Percentiles rank a stretch among this genome's conserved stretches.
phyloP scores from a whole-genome alignment of 2,888 invertebrate genomes.

The Agonopterix arenella region DNA sequence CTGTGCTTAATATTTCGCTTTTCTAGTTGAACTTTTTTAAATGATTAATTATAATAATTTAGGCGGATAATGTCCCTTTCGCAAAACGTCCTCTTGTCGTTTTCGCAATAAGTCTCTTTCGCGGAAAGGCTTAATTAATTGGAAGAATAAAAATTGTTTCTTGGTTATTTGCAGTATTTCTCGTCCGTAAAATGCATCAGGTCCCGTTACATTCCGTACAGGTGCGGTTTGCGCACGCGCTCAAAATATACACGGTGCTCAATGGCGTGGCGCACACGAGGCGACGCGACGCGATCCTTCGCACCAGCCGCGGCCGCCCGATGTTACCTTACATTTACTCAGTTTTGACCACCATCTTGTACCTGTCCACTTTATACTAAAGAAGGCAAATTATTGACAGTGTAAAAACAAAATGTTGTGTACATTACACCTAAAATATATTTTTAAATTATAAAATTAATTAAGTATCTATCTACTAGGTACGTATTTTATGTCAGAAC shows the following conservation, averaged over 20 bases:
- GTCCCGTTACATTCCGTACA: conserved; percentile 41
- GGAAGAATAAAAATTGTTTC: conserved; percentile 2
- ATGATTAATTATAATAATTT: no score
- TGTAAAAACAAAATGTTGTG: neutral
- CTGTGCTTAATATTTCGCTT: no score
- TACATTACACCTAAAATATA: neutral
- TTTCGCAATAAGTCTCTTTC: no score
- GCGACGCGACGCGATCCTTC: neutral
- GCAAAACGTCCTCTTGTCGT: no score
- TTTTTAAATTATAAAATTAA: no score
- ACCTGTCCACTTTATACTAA: neutral
- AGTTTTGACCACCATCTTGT: neutral
- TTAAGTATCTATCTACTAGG: no score
- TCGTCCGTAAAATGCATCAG: conserved; percentile 17
- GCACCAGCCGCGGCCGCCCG: no score
- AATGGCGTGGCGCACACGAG: neutral
- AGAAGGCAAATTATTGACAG: neutral
- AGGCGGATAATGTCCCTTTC: no score
- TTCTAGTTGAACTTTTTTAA: no score
- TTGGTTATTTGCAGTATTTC: conserved; percentile 19
- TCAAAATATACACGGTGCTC: conserved; percentile 16
- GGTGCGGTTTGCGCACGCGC: conserved; percentile 35
- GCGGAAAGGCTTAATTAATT: neutral
- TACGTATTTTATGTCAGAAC: no score
- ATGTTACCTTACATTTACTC: neutral